Evolutionary conservation across 2,797 vertebrate genomes (phyloP).

Genomic region (Triplophysa yarkandensis): DNA sequence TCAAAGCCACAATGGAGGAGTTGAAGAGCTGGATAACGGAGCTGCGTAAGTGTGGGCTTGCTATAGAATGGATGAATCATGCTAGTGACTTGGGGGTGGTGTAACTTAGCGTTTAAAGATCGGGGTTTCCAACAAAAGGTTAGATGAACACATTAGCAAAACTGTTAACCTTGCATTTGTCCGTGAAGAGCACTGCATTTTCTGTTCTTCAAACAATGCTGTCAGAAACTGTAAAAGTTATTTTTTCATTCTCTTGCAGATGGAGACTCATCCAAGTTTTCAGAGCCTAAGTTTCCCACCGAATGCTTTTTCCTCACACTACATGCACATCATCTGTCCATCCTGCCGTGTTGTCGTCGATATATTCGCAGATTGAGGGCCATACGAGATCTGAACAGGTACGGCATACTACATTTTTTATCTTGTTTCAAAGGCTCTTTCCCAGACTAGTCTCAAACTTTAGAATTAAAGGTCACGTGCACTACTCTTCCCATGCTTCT

Average conservation of each 20-base stretch:
- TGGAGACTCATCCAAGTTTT: slow-evolving; percentile 80
- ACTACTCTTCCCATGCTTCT: too few relatives aligned
- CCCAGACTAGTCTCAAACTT: too few relatives aligned
- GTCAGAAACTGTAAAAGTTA: slow-evolving; percentile 1
- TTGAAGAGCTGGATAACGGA: slow-evolving; percentile 87
- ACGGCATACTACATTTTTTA: slow-evolving; percentile 8
- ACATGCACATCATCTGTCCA: slow-evolving; percentile 94
- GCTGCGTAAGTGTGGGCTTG: slow-evolving; percentile 81
- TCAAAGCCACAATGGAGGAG: slow-evolving; percentile 96
- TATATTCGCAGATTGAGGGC: slow-evolving; percentile 94
- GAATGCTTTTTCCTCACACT: slow-evolving; percentile 97
- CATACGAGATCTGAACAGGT: slow-evolving; percentile 97
- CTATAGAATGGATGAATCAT: background rate
- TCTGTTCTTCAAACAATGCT: background rate
- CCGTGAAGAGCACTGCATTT: background rate
- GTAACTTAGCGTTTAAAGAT: background rate
- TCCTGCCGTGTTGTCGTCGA: slow-evolving; percentile 95
- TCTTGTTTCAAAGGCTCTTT: background rate
- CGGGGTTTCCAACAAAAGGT: background rate
- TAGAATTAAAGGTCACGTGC: background rate
- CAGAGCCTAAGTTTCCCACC: slow-evolving; percentile 90
- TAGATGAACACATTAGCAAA: background rate
- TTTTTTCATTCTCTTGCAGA: slow-evolving; percentile 70
- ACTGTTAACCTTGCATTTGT: background rate
- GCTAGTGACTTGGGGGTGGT: background rate